phyloP scores from a whole-genome alignment of 2,113 vertebrate species.

The Atrichornis clamosus region DNA sequence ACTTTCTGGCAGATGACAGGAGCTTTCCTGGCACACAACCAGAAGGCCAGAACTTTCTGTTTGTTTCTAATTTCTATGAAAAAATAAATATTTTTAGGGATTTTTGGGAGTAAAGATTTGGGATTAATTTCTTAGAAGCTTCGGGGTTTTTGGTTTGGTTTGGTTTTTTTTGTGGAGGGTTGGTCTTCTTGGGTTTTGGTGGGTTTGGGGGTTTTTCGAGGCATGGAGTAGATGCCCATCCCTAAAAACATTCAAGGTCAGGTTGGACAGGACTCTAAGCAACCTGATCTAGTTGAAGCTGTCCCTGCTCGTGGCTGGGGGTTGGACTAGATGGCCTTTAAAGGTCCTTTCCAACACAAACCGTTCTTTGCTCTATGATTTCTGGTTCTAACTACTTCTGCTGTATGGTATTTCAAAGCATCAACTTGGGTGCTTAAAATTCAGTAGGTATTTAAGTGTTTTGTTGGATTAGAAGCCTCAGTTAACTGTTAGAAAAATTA shows the following conservation, averaged over 20 bases:
- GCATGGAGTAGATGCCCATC: background rate
- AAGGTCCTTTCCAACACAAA: background rate
- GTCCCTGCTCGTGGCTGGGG: too few species aligned
- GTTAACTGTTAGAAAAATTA: background rate
- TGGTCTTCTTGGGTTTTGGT: background rate
- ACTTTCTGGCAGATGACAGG: constrained; percentile 29
- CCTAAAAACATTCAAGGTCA: background rate
- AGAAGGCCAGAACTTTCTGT: background rate
- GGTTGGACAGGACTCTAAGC: background rate
- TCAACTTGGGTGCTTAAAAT: background rate
- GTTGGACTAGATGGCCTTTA: background rate
- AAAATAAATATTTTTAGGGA: background rate
- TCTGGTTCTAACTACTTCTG: background rate
- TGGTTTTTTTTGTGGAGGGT: too few species aligned
- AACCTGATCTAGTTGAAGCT: background rate
- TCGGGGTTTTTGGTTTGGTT: background rate
- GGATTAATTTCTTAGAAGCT: background rate
- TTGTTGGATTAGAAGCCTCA: background rate
- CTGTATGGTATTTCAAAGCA: background rate
- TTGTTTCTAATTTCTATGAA: background rate
- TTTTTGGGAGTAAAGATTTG: background rate
- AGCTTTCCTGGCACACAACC: background rate
- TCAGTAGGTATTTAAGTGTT: background rate
- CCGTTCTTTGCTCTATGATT: background rate
- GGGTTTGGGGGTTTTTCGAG: background rate